phyloP scores from a whole-genome alignment of 2,888 invertebrate species.

The Metopia argyrocephala region DNA sequence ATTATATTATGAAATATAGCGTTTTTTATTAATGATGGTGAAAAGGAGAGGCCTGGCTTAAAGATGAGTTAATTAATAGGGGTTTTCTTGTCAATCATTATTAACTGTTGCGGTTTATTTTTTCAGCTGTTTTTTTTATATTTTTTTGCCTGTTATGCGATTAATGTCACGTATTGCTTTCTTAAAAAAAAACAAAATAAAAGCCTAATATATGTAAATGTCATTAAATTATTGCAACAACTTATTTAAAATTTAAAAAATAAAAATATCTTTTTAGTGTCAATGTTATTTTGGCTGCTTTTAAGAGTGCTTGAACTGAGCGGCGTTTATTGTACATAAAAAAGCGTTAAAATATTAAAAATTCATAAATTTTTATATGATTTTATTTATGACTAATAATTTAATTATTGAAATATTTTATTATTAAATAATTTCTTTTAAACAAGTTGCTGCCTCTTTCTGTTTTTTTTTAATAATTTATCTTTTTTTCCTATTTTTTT shows the following conservation, averaged over 20 bases:
- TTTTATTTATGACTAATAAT: too few species aligned
- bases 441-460: background rate
- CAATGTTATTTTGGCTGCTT: too few species aligned
- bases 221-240: constrained; percentile 13
- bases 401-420: too few species aligned
- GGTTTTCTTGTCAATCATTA: constrained; percentile 49
- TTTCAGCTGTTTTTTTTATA: background rate
- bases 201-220: constrained; percentile 21
- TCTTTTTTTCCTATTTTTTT: constrained; percentile 67
- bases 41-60: background rate
- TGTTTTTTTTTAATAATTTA: background rate
- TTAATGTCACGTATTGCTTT: constrained; percentile 37
- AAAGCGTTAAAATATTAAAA: too few species aligned
- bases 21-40: constrained; percentile 2
- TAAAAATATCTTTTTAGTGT: too few species aligned
- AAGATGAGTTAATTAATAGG: constrained; percentile 33
- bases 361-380: too few species aligned
- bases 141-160: constrained; percentile 20
- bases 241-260: background rate
- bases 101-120: constrained; percentile 38
- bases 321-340: too few species aligned
- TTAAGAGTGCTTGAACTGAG: too few species aligned
- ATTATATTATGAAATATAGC: constrained; percentile 36
- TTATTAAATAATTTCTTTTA: too few species aligned
- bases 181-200: background rate